A percentile compares a stretch with the other conserved stretches of the same genome.
Evolutionary conservation across 2,113 vertebrate species (phyloP).

Genomic region (Vidua macroura): DNA sequence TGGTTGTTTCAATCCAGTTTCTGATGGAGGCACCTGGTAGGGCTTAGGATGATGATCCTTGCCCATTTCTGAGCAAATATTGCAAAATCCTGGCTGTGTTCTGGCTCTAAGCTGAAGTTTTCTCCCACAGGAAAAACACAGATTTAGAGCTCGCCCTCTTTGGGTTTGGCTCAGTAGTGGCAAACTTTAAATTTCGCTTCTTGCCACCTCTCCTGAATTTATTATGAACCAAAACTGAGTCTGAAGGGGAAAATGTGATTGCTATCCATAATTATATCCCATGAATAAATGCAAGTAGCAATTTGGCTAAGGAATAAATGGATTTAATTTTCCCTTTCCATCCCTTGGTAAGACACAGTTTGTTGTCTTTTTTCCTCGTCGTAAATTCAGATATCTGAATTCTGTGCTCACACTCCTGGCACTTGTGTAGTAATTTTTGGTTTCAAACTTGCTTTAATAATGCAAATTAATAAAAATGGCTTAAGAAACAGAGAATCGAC

Average conservation of each 20-base stretch:
- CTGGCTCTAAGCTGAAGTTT: background rate
- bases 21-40: background rate
- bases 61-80: background rate
- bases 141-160: background rate
- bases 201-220: background rate
- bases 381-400: background rate
- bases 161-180: background rate
- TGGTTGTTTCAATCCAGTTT: accelerated
- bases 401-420: background rate
- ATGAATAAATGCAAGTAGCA: background rate
- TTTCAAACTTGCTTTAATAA: background rate
- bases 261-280: background rate
- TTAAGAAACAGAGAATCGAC: background rate
- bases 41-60: background rate
- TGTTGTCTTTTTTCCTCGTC: background rate
- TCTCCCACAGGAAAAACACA: background rate
- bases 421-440: background rate
- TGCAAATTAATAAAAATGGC: background rate
- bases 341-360: background rate
- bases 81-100: background rate
- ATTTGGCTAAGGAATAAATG: background rate
- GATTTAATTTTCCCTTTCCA: background rate
- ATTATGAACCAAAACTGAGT: background rate
- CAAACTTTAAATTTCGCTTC: background rate
- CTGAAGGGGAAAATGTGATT: background rate